Percentiles rank a stretch among this genome's conserved stretches.
These are phyloP conservation scores for Beris morrisii DNA, from an alignment of 2,888 invertebrate genomes.

Conservation along the genomic window DNA sequence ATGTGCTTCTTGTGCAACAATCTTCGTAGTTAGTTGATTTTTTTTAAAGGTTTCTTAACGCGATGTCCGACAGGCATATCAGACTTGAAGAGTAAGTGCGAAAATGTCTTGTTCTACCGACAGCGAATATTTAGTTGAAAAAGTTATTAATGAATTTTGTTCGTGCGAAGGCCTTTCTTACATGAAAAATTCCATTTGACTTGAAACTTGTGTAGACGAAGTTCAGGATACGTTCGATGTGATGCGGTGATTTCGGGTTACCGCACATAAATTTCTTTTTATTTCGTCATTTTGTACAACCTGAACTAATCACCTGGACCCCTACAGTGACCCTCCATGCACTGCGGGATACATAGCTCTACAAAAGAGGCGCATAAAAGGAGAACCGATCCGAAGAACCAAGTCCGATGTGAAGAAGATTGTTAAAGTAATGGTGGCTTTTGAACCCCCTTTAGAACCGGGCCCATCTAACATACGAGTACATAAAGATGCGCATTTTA, in stretches of 20 bases:
- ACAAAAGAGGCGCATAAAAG: slow-evolving; percentile 11
- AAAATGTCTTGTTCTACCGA: slow-evolving; percentile 17
- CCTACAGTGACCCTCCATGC: slow-evolving; percentile 37
- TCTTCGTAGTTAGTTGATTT: not conserved
- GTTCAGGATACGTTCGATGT: not conserved
- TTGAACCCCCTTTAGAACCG: slow-evolving; percentile 5
- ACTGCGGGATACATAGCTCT: slow-evolving; percentile 29
- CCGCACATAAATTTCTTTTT: slow-evolving; percentile 24
- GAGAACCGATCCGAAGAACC: slow-evolving; percentile 16
- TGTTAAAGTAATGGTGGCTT: slow-evolving; percentile 11
- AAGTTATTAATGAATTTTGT: slow-evolving; percentile 17
- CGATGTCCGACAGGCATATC: slow-evolving; percentile 2
- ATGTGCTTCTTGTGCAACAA: not conserved
- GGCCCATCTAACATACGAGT: not conserved
- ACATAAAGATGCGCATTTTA: not conserved
- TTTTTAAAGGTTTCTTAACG: too few species aligned
- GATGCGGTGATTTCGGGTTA: slow-evolving; percentile 12
- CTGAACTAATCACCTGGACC: slow-evolving; percentile 41
- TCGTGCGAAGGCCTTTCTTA: not conserved
- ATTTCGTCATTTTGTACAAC: slow-evolving; percentile 33
- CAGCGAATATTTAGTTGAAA: slow-evolving; percentile 17
- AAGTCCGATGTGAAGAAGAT: not conserved
- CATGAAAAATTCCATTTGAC: not conserved
- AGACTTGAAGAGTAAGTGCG: slow-evolving; percentile 21
- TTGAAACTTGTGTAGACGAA: not conserved